Evolutionary conservation across 2,113 vertebrate species (phyloP).

Genomic region (Plotosus lineatus): DNA sequence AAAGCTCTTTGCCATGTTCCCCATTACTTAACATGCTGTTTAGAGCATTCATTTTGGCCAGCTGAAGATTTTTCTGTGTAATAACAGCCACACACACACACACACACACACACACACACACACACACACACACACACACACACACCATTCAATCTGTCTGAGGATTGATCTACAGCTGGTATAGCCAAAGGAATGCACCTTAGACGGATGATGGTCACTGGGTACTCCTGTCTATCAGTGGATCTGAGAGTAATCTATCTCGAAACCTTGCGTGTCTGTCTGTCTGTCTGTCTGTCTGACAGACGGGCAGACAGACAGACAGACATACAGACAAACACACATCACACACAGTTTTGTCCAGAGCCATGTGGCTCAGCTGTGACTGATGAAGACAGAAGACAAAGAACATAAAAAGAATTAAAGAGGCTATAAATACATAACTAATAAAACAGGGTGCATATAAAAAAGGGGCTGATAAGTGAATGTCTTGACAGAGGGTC

Average conservation of each 20-base stretch:
- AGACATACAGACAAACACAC: conserved; percentile 25
- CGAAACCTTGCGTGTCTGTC: too few species aligned
- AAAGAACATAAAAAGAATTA: not conserved
- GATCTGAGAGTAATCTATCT: conserved; percentile 73
- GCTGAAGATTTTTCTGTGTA: conserved; percentile 29
- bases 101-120: not conserved
- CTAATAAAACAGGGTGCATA: not conserved
- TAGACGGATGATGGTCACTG: conserved; percentile 73
- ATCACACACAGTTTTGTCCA: conserved; percentile 15
- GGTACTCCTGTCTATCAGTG: conserved; percentile 67
- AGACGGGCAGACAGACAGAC: conserved; percentile 26
- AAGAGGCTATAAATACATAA: not conserved
- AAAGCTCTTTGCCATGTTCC: conserved; percentile 69
- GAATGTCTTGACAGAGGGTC: not conserved
- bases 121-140: conserved; percentile 4
- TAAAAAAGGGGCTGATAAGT: not conserved
- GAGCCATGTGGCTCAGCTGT: conserved; percentile 11
- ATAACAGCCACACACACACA: conserved; percentile 12
- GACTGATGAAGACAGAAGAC: not conserved
- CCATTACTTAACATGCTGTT: conserved; percentile 58
- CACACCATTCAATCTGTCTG: conserved; percentile 69
- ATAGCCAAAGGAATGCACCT: conserved; percentile 69
- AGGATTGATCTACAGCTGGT: conserved; percentile 76
- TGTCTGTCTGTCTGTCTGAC: too few species aligned
- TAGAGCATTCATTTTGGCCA: conserved; percentile 34